Conservation (phyloP, 2,113 vertebrate genomes). For the Hypomesus transpacificus region DNA sequence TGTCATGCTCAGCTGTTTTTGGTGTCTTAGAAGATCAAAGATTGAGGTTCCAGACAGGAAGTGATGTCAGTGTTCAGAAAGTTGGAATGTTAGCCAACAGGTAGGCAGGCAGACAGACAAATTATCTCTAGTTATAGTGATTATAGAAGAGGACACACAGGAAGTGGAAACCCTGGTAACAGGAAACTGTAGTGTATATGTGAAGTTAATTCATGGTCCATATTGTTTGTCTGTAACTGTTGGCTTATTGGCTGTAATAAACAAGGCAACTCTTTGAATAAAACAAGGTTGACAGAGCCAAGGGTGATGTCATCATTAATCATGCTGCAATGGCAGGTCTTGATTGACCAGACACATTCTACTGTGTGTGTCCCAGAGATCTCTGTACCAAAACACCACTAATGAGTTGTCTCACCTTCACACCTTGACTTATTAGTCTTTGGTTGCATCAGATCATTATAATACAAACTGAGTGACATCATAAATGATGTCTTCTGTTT, state of each 20-base stretch:
- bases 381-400: too few relatives aligned
- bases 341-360: background rate
- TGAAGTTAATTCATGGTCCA: constrained; percentile 37
- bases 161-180: constrained; percentile 12
- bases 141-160: too few relatives aligned
- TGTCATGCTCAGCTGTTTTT: constrained; percentile 60
- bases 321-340: background rate
- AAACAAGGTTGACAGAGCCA: constrained; percentile 19
- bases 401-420: too few relatives aligned
- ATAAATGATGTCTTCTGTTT: too few relatives aligned
- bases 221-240: constrained; percentile 52
- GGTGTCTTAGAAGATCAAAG: constrained; percentile 26
- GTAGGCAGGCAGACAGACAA: constrained; percentile 7
- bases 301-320: background rate
- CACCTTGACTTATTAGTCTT: too few relatives aligned
- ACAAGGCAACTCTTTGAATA: constrained; percentile 52
- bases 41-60: constrained; percentile 12
- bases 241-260: constrained; percentile 60
- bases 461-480: too few relatives aligned
- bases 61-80: constrained; percentile 54
- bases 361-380: too few relatives aligned
- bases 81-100: constrained; percentile 25
- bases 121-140: constrained; percentile 4
- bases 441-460: too few relatives aligned
- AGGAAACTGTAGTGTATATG: constrained; percentile 20